Percentiles rank a stretch among this genome's conserved stretches.
phyloP scores from a whole-genome alignment of 2,797 vertebrate genomes.

The Notoglanidium macrostoma region DNA sequence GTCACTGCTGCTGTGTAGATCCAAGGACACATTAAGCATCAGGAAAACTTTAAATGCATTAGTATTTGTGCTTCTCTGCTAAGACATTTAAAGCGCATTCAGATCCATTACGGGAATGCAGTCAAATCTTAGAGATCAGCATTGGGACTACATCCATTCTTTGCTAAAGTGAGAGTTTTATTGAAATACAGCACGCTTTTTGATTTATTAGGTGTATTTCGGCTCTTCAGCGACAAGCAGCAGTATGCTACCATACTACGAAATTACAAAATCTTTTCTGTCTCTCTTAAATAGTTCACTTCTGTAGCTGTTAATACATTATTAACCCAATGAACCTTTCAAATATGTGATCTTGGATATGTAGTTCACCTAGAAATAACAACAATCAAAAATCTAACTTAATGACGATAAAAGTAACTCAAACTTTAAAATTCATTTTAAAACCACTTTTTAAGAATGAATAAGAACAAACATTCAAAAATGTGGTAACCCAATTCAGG shows the following conservation, averaged over 20 bases:
- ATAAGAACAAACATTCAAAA: not conserved
- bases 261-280: not conserved
- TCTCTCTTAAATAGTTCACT: not conserved
- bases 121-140: conserved; percentile 14
- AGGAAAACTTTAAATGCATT: conserved; percentile 13
- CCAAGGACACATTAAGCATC: conserved; percentile 12
- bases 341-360: not conserved
- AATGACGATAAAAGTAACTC: not conserved
- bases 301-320: not conserved
- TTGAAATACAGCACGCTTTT: not conserved
- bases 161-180: not conserved
- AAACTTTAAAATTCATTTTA: not conserved
- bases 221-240: not conserved
- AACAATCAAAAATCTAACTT: not conserved
- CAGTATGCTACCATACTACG: not conserved
- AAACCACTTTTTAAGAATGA: not conserved
- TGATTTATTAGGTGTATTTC: conserved; percentile 9
- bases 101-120: not conserved
- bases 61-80: conserved; percentile 10
- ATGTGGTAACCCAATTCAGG: not conserved
- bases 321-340: not conserved
- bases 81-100: not conserved
- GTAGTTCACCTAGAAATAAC: not conserved
- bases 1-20: conserved; percentile 27
- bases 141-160: conserved; percentile 5